These are phyloP conservation scores for Rhinatrema bivittatum DNA, from an alignment of 2,797 vertebrate genomes.

Conservation along the genomic window DNA sequence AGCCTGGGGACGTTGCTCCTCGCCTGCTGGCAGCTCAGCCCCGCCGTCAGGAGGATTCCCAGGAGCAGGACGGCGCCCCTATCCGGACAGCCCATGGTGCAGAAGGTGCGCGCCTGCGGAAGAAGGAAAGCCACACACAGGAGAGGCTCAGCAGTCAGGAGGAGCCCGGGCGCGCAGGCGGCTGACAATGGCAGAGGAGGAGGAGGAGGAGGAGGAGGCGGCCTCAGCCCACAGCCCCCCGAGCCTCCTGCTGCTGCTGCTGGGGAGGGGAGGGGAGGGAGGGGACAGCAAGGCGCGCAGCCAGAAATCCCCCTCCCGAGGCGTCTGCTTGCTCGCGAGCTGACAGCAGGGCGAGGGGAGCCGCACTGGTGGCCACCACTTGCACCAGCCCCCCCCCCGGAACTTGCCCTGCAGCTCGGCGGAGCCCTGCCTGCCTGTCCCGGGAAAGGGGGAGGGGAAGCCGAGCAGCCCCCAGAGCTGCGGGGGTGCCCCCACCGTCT, in stretches of 20 bases:
- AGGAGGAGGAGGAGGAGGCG: too few relatives aligned
- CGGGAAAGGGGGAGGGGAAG: too few relatives aligned
- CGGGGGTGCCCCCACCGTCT: too few relatives aligned
- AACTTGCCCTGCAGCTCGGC: too few relatives aligned
- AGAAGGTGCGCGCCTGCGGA: slow-evolving; percentile 46
- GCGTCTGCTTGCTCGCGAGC: slow-evolving; percentile 27
- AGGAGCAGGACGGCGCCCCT: slow-evolving; percentile 70
- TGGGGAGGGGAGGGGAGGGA: slow-evolving; percentile 41
- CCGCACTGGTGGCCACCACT: too few relatives aligned
- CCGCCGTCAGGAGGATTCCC: slow-evolving; percentile 61
- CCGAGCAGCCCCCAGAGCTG: too few relatives aligned
- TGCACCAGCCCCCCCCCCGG: too few relatives aligned
- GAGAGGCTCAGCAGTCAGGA: slow-evolving; percentile 17
- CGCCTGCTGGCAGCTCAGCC: slow-evolving; percentile 62
- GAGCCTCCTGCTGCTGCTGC: slow-evolving; percentile 56
- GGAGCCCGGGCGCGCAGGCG: too few relatives aligned
- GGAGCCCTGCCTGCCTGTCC: too few relatives aligned
- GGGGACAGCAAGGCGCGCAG: slow-evolving; percentile 41
- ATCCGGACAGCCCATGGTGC: slow-evolving; percentile 78
- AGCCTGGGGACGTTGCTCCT: slow-evolving; percentile 84
- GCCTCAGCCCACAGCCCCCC: slow-evolving; percentile 35
- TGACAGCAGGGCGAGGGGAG: too few relatives aligned
- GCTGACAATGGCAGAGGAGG: slow-evolving; percentile 59
- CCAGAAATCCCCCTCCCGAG: slow-evolving; percentile 36
- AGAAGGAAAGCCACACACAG: slow-evolving; percentile 37